phyloP scores from a whole-genome alignment of 2,797 vertebrate species.

The Mormyrops attenuatus region DNA sequence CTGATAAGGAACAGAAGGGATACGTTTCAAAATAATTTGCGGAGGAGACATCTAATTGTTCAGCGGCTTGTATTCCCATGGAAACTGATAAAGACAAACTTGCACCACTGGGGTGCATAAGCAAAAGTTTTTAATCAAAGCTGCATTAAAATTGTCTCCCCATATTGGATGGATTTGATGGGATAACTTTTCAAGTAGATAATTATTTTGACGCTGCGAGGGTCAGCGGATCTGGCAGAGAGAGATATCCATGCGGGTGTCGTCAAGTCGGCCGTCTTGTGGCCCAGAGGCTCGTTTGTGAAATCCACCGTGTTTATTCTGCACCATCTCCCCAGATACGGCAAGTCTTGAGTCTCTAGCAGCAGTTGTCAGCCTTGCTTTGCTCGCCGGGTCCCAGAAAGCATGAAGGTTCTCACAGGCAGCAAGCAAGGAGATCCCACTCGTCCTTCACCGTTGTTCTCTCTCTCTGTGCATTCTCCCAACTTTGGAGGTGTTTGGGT shows the following conservation, averaged over 20 bases:
- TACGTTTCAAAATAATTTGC: conserved; percentile 47
- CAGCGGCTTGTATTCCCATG: not conserved
- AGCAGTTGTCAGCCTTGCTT: not conserved
- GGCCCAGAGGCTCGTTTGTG: not conserved
- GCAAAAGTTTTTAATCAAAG: not conserved
- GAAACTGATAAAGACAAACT: not conserved
- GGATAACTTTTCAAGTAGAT: not conserved
- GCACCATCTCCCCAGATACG: not conserved
- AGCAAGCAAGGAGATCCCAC: not conserved
- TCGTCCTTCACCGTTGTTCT: not conserved
- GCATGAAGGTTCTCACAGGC: not conserved
- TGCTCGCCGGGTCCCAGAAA: not conserved
- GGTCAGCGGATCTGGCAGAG: not conserved
- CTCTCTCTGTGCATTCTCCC: not conserved
- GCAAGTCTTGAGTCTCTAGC: not conserved
- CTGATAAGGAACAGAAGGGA: not conserved
- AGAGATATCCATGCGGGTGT: not conserved
- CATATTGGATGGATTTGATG: not conserved
- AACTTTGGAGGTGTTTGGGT: not conserved
- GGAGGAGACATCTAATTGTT: conserved; percentile 3
- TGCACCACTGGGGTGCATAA: not conserved
- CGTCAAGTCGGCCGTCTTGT: not conserved
- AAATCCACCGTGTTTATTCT: not conserved
- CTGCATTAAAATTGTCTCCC: not conserved
- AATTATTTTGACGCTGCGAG: not conserved